Evolutionary conservation across 2,113 vertebrate species (phyloP), one percentile per base, ranked within the genome.

Genomic region (Apaloderma vittatum): DNA sequence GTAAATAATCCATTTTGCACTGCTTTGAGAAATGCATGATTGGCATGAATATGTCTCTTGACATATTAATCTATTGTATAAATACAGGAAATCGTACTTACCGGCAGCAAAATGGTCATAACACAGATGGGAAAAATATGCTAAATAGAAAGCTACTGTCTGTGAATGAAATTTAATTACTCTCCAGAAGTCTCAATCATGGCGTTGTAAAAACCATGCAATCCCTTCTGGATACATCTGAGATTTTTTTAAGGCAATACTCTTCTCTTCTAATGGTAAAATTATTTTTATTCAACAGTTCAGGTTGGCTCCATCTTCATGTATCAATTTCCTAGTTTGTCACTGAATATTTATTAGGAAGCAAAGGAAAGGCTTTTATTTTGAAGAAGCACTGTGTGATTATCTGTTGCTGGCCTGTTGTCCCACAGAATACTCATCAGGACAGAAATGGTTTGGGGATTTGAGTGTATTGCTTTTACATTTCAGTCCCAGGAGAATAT

Each of bases 1-100:
- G 40, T 83, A 95, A 93, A 92, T 73, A 94, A 90, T 72, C 71
- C 9, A 57, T 92, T 92, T 88, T 66, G 76, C 61, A 55, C 6
- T 65, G n/a, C 57, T 79, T 88, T 87, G 58, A 94, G 74, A 90
- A 92, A 68, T 57, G n/a, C 14, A 45, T 88, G 66, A 88, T 61
- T 86, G 70, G 36, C 65, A 67, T 26, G 7, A 90, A 71, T 88
- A 49, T 61, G 26, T 52, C 70, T 68, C 71, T 85, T 75, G 78
- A 66, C n/a, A 68, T 52, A 78, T 63, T 59, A 59, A 90, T 63
- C 17, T 66, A 13, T 52, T 79, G 70, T 45, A 75, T 51, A 85
- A 93, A 88, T 72, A 81, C 6, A 65, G 40, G 34, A 90, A 75
- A 15, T 40, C 2, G 3, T 75, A 86, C 66, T 83, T 95, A 57